Percentiles rank a stretch among this genome's conserved stretches.
Evolutionary conservation across 2,113 vertebrate species (phyloP).

Genomic region (Peromyscus leucopus): DNA sequence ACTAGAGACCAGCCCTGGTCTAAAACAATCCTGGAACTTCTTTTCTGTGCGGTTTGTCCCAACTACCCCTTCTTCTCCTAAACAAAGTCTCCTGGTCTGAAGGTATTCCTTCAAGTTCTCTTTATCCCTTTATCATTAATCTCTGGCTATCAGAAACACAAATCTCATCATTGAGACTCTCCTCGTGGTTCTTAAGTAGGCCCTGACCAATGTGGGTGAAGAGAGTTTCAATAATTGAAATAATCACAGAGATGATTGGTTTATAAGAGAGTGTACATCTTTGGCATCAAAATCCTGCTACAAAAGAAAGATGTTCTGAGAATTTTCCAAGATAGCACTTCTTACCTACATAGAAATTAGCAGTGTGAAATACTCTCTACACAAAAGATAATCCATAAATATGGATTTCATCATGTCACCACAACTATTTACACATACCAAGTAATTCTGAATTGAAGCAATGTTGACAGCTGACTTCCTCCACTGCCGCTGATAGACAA

Average conservation of each 20-base stretch:
- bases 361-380: background rate
- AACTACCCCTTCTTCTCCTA: background rate
- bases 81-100: background rate
- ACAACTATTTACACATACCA: conserved; percentile 87
- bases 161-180: background rate
- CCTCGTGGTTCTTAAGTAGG: background rate
- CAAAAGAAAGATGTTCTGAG: background rate
- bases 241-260: background rate
- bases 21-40: background rate
- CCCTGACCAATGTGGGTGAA: background rate
- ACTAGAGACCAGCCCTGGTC: background rate
- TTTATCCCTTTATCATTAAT: background rate
- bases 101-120: background rate
- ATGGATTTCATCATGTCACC: background rate
- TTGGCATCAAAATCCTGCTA: background rate
- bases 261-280: background rate
- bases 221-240: background rate
- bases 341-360: background rate
- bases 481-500: conserved; percentile 99
- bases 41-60: background rate
- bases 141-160: background rate
- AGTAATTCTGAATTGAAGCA: conserved; percentile 97
- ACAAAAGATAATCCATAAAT: background rate
- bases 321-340: background rate
- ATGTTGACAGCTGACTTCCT: conserved; percentile 96